phyloP scores from a whole-genome alignment of 2,113 vertebrate genomes.

The Chaetorhynchus papuensis region DNA sequence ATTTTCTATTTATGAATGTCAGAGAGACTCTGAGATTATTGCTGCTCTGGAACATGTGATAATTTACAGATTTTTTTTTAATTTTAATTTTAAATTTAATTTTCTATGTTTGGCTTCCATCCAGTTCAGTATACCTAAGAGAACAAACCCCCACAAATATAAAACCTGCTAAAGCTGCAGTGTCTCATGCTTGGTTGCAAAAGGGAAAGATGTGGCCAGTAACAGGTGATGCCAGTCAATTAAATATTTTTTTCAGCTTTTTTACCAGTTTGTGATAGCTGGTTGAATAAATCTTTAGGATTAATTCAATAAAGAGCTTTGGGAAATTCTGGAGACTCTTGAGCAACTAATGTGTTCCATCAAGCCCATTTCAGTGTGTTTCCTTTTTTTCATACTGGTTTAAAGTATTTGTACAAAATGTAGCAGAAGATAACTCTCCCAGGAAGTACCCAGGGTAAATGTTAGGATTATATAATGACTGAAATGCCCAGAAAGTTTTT shows the following conservation, averaged over 20 bases:
- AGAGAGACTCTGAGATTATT: background rate
- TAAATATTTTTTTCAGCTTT: slow-evolving; percentile 1
- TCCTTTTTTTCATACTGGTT: background rate
- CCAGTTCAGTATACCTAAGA: slow-evolving; percentile 1
- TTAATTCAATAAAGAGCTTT: background rate
- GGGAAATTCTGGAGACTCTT: background rate
- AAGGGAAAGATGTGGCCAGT: background rate
- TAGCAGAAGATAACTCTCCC: background rate
- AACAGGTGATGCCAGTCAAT: background rate
- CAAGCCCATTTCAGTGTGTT: background rate
- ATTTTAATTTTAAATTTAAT: too few species aligned
- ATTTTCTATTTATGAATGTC: slow-evolving; percentile 11
- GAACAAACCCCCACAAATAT: background rate
- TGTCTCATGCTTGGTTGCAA: background rate
- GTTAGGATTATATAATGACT: background rate
- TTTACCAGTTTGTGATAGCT: background rate
- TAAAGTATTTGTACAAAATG: background rate
- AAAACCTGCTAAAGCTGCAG: background rate
- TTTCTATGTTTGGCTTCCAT: background rate
- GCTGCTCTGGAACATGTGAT: background rate
- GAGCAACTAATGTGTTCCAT: background rate
- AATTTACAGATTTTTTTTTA: background rate
- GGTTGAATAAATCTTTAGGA: background rate
- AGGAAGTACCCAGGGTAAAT: background rate
- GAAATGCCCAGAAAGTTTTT: background rate